A percentile compares a stretch with the other conserved stretches of the same genome.
These are phyloP conservation scores for Philopedon plagiatum DNA, from an alignment of 2,888 invertebrate genomes.

Conservation along the genomic window DNA sequence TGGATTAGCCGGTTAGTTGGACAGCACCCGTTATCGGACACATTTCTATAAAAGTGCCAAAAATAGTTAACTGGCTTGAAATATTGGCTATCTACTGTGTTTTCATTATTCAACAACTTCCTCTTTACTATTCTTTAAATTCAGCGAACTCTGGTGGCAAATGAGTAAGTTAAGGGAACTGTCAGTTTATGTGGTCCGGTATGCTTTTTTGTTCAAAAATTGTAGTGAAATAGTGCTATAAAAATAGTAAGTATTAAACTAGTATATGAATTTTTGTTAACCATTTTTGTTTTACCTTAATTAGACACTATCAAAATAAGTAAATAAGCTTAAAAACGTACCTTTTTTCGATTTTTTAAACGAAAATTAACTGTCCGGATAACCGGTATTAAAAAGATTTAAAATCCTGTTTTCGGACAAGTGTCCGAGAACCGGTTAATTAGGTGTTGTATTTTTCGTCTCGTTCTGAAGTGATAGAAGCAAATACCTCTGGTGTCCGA, in stretches of 20 bases:
- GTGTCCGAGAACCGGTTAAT: constrained; percentile 12
- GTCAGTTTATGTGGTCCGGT: background rate
- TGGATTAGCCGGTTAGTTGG: too few species aligned
- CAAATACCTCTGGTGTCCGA: constrained; percentile 8
- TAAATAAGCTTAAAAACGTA: constrained; percentile 13
- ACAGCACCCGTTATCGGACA: too few species aligned
- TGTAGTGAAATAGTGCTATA: constrained; percentile 4
- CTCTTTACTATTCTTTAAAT: constrained; percentile 12
- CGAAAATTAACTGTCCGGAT: constrained; percentile 18
- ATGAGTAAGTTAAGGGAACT: constrained; percentile 1
- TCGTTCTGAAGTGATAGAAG: background rate
- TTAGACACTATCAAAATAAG: constrained; percentile 7
- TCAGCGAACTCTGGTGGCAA: constrained; percentile 6
- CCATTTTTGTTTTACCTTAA: constrained; percentile 1
- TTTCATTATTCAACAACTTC: constrained; percentile 5
- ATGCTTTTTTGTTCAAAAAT: constrained; percentile 1
- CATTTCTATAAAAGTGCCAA: too few species aligned
- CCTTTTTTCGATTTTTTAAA: background rate
- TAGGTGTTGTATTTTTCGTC: background rate
- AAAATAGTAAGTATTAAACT: background rate
- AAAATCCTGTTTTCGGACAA: background rate
- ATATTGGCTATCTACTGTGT: too few species aligned
- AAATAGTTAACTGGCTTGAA: too few species aligned
- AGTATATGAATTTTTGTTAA: constrained; percentile 1
- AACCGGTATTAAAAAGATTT: background rate